Evolutionary conservation across 2,113 vertebrate genomes (phyloP).

Genomic region (Xiphophorus hellerii): DNA sequence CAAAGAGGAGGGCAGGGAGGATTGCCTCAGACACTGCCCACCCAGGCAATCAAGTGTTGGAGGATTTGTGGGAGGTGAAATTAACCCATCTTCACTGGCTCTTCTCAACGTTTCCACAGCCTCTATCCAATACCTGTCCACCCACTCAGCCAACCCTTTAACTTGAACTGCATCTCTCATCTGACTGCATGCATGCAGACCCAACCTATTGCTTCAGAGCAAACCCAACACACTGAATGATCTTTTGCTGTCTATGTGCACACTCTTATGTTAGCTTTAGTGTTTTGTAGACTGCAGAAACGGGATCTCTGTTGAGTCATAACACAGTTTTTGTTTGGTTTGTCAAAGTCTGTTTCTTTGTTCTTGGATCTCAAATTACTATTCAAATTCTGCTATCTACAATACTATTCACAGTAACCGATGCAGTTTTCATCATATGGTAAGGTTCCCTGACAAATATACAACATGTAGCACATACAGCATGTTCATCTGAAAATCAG

Average conservation of each 20-base stretch:
- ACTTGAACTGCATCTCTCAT: slow-evolving; percentile 61
- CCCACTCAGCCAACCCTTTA: slow-evolving; percentile 63
- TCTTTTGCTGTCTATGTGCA: slow-evolving; percentile 39
- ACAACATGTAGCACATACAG: too few relatives aligned
- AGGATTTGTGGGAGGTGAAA: slow-evolving; percentile 76
- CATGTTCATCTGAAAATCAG: too few relatives aligned
- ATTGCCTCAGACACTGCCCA: slow-evolving; percentile 73
- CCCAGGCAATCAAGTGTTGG: slow-evolving; percentile 76
- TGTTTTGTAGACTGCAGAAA: slow-evolving; percentile 11
- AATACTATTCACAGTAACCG: too few relatives aligned
- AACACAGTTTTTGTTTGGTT: not conserved
- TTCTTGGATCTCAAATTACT: too few relatives aligned
- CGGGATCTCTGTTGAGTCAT: not conserved
- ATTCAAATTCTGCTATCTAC: too few relatives aligned
- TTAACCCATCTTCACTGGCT: slow-evolving; percentile 69
- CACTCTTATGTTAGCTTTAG: slow-evolving; percentile 8
- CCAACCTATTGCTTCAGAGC: slow-evolving; percentile 41
- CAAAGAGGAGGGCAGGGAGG: slow-evolving; percentile 71
- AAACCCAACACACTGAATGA: slow-evolving; percentile 34
- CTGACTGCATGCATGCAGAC: slow-evolving; percentile 56
- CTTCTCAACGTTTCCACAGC: slow-evolving; percentile 54
- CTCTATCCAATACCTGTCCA: slow-evolving; percentile 70
- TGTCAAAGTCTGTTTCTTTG: not conserved
- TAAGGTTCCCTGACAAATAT: too few relatives aligned
- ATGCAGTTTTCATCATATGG: too few relatives aligned